phyloP scores from a whole-genome alignment of 2,113 vertebrate species.

The Excalfactoria chinensis region DNA sequence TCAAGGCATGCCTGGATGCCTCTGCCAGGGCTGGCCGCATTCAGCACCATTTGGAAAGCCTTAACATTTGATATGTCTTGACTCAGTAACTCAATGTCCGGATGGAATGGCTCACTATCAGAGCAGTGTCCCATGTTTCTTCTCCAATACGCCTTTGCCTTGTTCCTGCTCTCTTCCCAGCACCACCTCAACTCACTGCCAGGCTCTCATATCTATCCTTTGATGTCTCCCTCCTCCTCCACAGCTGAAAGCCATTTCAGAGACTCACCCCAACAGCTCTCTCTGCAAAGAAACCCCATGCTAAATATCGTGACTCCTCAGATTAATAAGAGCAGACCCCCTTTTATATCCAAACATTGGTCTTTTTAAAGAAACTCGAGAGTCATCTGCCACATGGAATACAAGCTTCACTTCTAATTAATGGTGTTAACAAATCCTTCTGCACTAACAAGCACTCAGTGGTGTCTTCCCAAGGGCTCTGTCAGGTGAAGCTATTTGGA shows the following conservation, averaged over 20 bases:
- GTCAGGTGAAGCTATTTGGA: not conserved
- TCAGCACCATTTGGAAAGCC: not conserved
- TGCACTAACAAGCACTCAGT: not conserved
- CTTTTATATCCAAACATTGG: not conserved
- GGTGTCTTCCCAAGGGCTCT: not conserved
- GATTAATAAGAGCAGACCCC: not conserved
- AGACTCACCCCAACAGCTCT: accelerated
- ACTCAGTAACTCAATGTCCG: not conserved
- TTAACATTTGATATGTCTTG: not conserved
- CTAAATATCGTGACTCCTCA: not conserved
- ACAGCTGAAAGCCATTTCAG: not conserved
- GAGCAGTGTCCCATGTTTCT: not conserved
- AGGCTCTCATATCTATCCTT: not conserved
- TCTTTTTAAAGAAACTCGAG: not conserved
- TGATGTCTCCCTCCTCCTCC: not conserved
- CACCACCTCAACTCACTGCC: not conserved
- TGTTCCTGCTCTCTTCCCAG: not conserved
- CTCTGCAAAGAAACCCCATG: not conserved
- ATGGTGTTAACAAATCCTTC: not conserved
- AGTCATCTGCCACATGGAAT: not conserved
- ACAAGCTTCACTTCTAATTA: not conserved
- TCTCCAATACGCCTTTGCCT: accelerated
- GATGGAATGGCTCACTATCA: too few species aligned
- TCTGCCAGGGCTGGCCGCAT: accelerated
- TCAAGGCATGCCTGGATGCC: not conserved